Base-by-base conservation (phyloP, 1,140 invertebrate genomes). In the Ips typographus region DNA sequence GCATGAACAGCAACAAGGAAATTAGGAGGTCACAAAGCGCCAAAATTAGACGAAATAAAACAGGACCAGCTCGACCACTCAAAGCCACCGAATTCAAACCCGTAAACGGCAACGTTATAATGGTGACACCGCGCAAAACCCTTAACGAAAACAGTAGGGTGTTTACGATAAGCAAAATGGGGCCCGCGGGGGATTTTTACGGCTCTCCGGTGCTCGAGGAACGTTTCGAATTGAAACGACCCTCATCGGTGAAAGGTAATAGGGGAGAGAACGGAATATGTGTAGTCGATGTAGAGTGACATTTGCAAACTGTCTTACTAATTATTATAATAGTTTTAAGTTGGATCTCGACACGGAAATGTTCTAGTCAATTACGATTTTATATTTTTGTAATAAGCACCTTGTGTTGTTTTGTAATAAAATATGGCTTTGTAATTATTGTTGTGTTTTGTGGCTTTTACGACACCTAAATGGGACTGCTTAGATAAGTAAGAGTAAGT, bases 41-140 rank as follows among this genome's bases (percentile, higher is more conserved):
- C 3, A 72, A 73, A 44, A 62, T 58, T 5, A 47, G 72, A 43
- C 39, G 52, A 22, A 76, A 77, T 55, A 79, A 77, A 73, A 79
- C 76, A 1, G 71, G 69, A 6, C 78, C 78, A n/a, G 57, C 76
- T 2, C 65, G 73, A 47, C 42, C 75, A 36, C 70, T 70, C 6
- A 68, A 68, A 40, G 42, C 61, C 38, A 72, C 69, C 53, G 61
- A 70, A 42, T 68, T 68, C 52, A 56, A 63, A 8, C 71, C 75
- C 4, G 72, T 62, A 40, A 73, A 3, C 4, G 7, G 7, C 36
- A 49, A 49, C 7, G 39, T 38, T 4, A 71, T 67, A 38, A 47
- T 70, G 4, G 72, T 67, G 44, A 58, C 43, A 22, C 49, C 38
- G 36, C 66, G 76, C 43, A 68, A 55, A 8, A 61, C 77, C 41